Base-by-base conservation (phyloP, 1,140 invertebrate genomes). In the Dysdera silvatica region DNA sequence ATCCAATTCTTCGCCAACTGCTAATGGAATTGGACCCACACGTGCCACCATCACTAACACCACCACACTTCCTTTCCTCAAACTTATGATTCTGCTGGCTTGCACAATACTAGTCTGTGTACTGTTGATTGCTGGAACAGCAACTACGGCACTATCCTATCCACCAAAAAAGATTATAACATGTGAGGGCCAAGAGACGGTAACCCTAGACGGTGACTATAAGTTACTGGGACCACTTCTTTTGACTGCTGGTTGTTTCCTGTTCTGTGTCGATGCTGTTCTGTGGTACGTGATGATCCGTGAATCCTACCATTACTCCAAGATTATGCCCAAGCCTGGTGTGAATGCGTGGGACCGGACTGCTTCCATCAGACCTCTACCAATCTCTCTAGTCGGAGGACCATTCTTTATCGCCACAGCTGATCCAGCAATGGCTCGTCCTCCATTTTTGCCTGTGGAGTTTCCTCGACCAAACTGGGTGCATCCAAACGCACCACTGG, bases 201-300 rank as follows among this genome's bases (percentile, higher is more conserved):
- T 20, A 12, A 23, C 60, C 2, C 48, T 62, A 0, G 60, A 62
- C n/a, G 60, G 60, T 0, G 52, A 62, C 24, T 62, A 55, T 31
- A 62, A 62, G 24, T 45, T 62, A 1, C 5, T 62, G 20, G 60
- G 60, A 20, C 60, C 60, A 12, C 52, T 62, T 10, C 18, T 62
- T 8, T 31, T 62, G 0, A 62, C 32, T n/a, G 60, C 60, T 0
- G 60, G 60, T 4, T 14, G 26, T 2, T 62, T 62, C 40, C 52
- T 62, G 1, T 31, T 62, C 1, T 18, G 54, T 37, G 41, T 54
- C 3, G 53, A 55, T 16, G 10, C 47, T 3, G 52, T 56, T 7
- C 16, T 62, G 16, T 54, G 60, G 20, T 28, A 16, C 2, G 32
- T 55, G 3, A 28, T 62, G 8, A 55, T 45, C 5, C 47, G 31